These are phyloP conservation scores for Leptobrachium ailaonicum DNA, from an alignment of 2,113 vertebrate genomes.

Conservation along the genomic window DNA sequence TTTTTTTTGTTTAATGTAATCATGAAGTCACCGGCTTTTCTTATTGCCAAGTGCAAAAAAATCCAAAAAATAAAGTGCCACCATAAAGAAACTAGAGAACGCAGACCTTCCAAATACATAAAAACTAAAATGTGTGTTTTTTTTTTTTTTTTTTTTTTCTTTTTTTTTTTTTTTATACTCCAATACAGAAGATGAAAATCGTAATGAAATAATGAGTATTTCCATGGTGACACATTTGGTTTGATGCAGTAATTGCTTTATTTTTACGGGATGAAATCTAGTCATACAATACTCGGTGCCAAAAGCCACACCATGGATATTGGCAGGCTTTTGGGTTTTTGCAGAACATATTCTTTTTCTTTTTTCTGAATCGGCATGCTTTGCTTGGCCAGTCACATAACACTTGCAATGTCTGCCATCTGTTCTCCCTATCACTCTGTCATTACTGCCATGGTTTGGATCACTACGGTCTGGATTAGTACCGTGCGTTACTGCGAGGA, in stretches of 20 bases:
- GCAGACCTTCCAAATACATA: neutral
- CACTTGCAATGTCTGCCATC: slow-evolving; percentile 46
- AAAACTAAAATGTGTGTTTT: neutral
- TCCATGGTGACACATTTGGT: slow-evolving; percentile 36
- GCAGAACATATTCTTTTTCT: slow-evolving; percentile 45
- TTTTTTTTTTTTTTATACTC: too few species aligned
- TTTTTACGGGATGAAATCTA: slow-evolving; percentile 39
- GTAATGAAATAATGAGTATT: slow-evolving; percentile 30
- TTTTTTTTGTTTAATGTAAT: slow-evolving; percentile 9
- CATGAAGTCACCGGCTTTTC: slow-evolving; percentile 33
- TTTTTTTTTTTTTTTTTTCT: too few species aligned
- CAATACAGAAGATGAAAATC: slow-evolving; percentile 21
- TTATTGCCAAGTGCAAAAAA: slow-evolving; percentile 27
- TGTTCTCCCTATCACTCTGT: slow-evolving; percentile 38
- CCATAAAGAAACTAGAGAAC: neutral
- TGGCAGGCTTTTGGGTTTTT: slow-evolving; percentile 29
- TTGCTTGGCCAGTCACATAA: slow-evolving; percentile 31
- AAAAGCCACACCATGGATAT: slow-evolving; percentile 44
- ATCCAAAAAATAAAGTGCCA: neutral
- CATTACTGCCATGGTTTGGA: slow-evolving; percentile 24
- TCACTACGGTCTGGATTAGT: slow-evolving; percentile 19
- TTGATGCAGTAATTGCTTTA: slow-evolving; percentile 44
- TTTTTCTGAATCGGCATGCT: slow-evolving; percentile 43
- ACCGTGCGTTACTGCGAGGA: slow-evolving; percentile 1
- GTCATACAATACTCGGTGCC: slow-evolving; percentile 34